Evolutionary conservation across 2,888 invertebrate genomes (phyloP).

Genomic region (Drosophila kanekoi): DNA sequence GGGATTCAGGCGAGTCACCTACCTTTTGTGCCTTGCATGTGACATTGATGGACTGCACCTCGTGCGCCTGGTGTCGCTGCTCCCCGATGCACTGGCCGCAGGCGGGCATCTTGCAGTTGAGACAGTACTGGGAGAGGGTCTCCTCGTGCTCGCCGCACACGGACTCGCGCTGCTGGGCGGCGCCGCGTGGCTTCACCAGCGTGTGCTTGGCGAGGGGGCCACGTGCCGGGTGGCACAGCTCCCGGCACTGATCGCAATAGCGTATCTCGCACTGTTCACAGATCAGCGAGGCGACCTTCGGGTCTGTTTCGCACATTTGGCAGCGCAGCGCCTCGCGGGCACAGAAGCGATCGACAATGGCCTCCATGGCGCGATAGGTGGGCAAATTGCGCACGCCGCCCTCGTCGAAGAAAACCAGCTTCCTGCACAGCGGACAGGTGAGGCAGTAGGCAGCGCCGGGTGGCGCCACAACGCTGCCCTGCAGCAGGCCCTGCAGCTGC

Average conservation of each 20-base stretch:
- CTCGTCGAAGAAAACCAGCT: slow-evolving; percentile 96
- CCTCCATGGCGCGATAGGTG: slow-evolving; percentile 96
- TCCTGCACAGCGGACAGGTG: slow-evolving; percentile 93
- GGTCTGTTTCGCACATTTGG: slow-evolving; percentile 91
- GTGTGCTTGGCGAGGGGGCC: slow-evolving; percentile 97
- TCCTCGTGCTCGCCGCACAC: slow-evolving; percentile 96
- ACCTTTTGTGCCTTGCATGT: slow-evolving; percentile 99
- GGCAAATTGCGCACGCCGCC: slow-evolving; percentile 96
- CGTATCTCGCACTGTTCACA: slow-evolving; percentile 98
- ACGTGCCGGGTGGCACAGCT: slow-evolving; percentile 96
- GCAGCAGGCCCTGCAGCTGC: slow-evolving; percentile 87
- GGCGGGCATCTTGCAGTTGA: slow-evolving; percentile 95
- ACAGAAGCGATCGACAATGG: slow-evolving; percentile 94
- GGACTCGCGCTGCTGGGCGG: slow-evolving; percentile 86
- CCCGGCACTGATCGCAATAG: slow-evolving; percentile 96
- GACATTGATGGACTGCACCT: slow-evolving; percentile 95
- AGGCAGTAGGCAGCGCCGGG: slow-evolving; percentile 89
- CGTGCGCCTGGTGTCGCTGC: slow-evolving; percentile 95
- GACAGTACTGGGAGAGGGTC: slow-evolving; percentile 94
- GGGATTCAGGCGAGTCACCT: slow-evolving; percentile 33
- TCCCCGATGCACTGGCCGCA: slow-evolving; percentile 95
- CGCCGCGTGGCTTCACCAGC: slow-evolving; percentile 90
- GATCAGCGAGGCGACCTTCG: slow-evolving; percentile 90
- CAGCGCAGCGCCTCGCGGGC: slow-evolving; percentile 92
- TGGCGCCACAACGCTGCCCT: slow-evolving; percentile 86